Conservation (phyloP, 2,888 invertebrate species). For the Drosophila siamana region DNA sequence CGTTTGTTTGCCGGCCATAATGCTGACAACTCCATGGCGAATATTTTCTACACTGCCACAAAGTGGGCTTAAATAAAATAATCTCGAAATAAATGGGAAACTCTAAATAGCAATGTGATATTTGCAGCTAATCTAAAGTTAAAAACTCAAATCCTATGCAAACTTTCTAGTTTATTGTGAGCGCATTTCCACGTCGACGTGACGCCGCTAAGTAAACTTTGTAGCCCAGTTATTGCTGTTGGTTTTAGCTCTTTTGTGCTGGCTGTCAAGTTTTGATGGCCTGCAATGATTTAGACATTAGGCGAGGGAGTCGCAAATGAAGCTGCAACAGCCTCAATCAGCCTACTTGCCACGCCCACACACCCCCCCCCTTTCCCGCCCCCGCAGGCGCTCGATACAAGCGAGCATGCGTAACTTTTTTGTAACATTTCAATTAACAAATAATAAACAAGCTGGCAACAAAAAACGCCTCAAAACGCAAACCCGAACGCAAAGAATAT, state of each 20-base stretch:
- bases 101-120: no score
- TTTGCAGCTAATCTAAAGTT: no score
- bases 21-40: slow-evolving; percentile 16
- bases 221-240: slow-evolving; percentile 26
- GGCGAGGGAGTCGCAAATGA: slow-evolving; percentile 44
- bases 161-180: not conserved
- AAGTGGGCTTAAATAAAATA: not conserved
- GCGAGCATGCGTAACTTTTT: slow-evolving; percentile 62
- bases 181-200: slow-evolving; percentile 10
- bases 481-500: slow-evolving; percentile 15
- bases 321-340: slow-evolving; percentile 39
- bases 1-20: slow-evolving; percentile 45
- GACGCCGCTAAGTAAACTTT: not conserved
- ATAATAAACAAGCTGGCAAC: slow-evolving; percentile 74
- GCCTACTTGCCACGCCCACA: slow-evolving; percentile 22
- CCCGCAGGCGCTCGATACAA: not conserved
- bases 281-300: slow-evolving; percentile 63
- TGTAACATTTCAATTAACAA: slow-evolving; percentile 76
- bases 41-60: not conserved
- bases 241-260: slow-evolving; percentile 26
- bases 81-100: no score
- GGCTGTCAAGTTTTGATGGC: slow-evolving; percentile 44
- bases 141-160: no score
- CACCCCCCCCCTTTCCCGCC: not conserved
- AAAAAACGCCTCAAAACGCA: slow-evolving; percentile 58